A percentile compares a stretch with the other conserved stretches of the same genome.
phyloP scores from a whole-genome alignment of 2,888 invertebrate species.

The Ligdia adustata region DNA sequence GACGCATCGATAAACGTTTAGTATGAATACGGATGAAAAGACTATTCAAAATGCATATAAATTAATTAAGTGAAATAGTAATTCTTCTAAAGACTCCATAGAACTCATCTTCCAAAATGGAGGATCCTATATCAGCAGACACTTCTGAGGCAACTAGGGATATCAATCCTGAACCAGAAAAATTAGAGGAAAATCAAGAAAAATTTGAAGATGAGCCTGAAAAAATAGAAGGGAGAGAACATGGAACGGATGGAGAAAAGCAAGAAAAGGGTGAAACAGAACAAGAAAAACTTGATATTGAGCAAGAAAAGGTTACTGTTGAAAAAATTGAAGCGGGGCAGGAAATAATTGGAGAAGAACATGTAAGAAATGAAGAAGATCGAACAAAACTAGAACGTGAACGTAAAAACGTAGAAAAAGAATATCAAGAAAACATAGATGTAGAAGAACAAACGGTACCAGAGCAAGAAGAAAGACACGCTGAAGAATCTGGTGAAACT shows the following conservation, averaged over 20 bases:
- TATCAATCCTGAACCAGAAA: not conserved
- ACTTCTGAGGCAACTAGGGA: conserved; percentile 11
- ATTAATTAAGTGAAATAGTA: conserved; percentile 40
- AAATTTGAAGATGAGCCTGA: not conserved
- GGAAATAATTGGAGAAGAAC: not conserved
- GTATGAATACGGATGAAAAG: no score
- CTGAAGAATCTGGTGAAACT: no score
- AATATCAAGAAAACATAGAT: not conserved
- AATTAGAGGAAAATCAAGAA: not conserved
- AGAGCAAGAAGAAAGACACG: not conserved
- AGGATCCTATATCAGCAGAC: conserved; percentile 23
- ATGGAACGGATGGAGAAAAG: not conserved
- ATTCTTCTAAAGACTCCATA: conserved; percentile 28
- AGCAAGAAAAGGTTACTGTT: no score
- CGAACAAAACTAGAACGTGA: not conserved
- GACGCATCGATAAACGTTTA: conserved; percentile 50
- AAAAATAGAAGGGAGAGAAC: not conserved
- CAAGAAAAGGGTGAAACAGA: not conserved
- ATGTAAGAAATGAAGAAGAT: not conserved
- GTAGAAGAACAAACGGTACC: not conserved
- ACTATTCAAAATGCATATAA: conserved; percentile 47
- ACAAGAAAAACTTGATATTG: not conserved
- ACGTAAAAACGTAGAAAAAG: not conserved
- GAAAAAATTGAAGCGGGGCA: not conserved
- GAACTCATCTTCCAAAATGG: conserved; percentile 30